Evolutionary conservation across 2,797 vertebrate genomes (phyloP).

Genomic region (Paguma larvata): DNA sequence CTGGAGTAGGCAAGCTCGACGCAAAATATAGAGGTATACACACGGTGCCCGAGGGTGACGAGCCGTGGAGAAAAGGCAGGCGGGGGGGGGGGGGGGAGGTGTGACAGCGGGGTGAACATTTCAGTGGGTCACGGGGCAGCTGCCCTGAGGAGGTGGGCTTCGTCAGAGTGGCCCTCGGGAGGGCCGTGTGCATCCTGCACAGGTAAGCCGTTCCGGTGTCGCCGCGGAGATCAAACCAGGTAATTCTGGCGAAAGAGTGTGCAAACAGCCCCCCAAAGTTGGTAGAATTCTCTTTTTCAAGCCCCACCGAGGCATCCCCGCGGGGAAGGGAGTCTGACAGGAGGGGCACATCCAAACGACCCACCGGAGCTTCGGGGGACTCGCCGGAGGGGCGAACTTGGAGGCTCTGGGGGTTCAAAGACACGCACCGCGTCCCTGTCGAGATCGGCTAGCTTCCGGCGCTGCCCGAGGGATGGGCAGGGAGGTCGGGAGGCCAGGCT

Average conservation of each 20-base stretch:
- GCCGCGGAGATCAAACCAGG: rapidly evolving
- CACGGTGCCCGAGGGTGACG: rapidly evolving
- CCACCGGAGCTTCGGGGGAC: not conserved
- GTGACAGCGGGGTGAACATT: rapidly evolving
- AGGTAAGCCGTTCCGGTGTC: rapidly evolving
- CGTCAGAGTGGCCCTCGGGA: not conserved
- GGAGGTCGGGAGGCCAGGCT: too few relatives aligned
- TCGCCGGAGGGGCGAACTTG: rapidly evolving
- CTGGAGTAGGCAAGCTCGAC: not conserved
- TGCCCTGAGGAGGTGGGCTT: rapidly evolving
- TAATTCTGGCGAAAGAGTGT: not conserved
- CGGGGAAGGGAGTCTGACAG: rapidly evolving
- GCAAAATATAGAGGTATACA: rapidly evolving
- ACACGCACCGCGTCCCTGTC: rapidly evolving
- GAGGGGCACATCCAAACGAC: rapidly evolving
- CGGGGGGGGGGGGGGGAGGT: too few relatives aligned
- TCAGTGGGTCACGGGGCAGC: rapidly evolving
- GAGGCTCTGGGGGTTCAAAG: not conserved
- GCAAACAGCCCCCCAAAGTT: not conserved
- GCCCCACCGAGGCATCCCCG: not conserved
- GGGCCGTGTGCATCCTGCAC: rapidly evolving
- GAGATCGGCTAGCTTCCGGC: not conserved
- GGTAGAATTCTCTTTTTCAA: rapidly evolving
- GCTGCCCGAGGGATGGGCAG: not conserved
- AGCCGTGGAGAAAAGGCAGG: not conserved